phyloP scores from a whole-genome alignment of 2,797 vertebrate species.

The Macroramphosus scolopax region DNA sequence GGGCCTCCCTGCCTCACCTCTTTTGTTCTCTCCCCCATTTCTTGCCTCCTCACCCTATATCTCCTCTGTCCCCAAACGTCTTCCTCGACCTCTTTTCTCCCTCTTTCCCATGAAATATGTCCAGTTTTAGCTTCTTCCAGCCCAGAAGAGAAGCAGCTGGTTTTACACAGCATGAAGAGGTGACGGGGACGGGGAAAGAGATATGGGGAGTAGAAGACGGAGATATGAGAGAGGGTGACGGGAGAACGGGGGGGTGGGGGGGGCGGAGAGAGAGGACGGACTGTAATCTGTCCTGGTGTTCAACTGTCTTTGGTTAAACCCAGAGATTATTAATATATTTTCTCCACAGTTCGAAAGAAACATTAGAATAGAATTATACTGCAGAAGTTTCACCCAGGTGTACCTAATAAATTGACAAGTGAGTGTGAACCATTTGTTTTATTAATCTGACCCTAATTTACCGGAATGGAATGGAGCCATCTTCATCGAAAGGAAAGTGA shows the following conservation, averaged over 20 bases:
- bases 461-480: too few species aligned
- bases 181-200: conserved; percentile 30
- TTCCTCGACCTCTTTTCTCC: conserved; percentile 12
- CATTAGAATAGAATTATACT: too few species aligned
- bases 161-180: conserved; percentile 40
- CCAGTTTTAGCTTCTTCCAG: conserved; percentile 45
- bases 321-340: too few species aligned
- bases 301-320: too few species aligned
- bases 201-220: conserved; percentile 27
- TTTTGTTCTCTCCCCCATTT: conserved; percentile 1
- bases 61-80: conserved; percentile 18
- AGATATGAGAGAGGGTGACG: conserved; percentile 32
- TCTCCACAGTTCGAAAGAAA: too few species aligned
- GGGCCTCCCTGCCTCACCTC: neutral
- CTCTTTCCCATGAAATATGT: conserved; percentile 62
- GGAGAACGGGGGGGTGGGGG: conserved; percentile 3
- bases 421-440: too few species aligned
- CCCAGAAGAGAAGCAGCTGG: conserved; percentile 54
- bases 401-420: too few species aligned
- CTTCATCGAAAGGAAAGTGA: too few species aligned
- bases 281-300: too few species aligned
- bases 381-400: too few species aligned
- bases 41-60: conserved; percentile 1
- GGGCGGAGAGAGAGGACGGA: too few species aligned
- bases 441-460: too few species aligned